Base-by-base conservation (phyloP, 2,113 vertebrate species). In the Microcebus ravelobensis region DNA sequence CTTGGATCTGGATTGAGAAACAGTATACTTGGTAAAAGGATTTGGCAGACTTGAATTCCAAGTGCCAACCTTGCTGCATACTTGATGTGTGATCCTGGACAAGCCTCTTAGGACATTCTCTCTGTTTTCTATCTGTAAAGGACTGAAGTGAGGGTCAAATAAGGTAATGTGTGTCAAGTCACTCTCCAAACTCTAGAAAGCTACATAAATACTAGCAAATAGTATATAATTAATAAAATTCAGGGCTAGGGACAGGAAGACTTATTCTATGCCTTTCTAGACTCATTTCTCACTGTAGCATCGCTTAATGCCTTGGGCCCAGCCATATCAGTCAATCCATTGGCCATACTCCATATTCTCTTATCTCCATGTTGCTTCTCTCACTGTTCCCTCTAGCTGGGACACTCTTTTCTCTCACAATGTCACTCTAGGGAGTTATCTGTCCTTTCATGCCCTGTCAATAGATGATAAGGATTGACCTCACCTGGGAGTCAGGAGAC, bases 21-120 rank as follows among this genome's bases (percentile, higher is more conserved):
- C 23, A 73, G 21, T 42, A 13, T 63, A 63, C 25, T 27, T 63
- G 10, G 25, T n/a, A 70, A 76, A 13, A 20, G 50, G 59, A 79
- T 79, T 87, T 65, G n/a, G 23, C 39, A 45, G 23, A 88, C 85
- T 68, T 85, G 83, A 92, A 90, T 70, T 89, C 67, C 67, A 71
- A 76, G n/a, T 76, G 52, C 65, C 55, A 82, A 23, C 5, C 4
- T 84, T 1, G 3, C 36, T n/a, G 15, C 14, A n/a, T 79, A 11
- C 31, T 80, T 85, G 42, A 21, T 74, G 20, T 84, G 39, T 68
- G 82, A 88, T 36, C 70, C 86, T 61, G 3, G 20, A 31, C 17
- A 68, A 63, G 25, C 88, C 18, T 91, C 39, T 95, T 79, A 70
- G 50, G 77, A 55, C 31, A 27, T n/a, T 79, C 55, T 82, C 55